These are phyloP conservation scores for Drosophila kurseongensis DNA, from an alignment of 1,140 invertebrate species.

Conservation along the genomic window DNA sequence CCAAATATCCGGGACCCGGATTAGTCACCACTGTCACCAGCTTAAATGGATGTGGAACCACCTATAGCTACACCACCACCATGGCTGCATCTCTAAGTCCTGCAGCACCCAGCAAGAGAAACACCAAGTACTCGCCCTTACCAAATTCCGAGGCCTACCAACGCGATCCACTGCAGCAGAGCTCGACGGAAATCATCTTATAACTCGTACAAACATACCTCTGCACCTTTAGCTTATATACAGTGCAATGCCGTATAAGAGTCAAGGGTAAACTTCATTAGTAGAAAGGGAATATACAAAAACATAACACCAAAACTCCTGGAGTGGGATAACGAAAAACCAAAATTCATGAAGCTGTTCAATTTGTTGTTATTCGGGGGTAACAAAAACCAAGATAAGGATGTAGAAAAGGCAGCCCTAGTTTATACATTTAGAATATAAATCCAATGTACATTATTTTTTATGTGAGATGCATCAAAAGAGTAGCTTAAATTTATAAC, in stretches of 20 bases:
- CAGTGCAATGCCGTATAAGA: constrained; percentile 25
- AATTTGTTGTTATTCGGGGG: constrained; percentile 78
- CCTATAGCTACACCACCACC: constrained; percentile 39
- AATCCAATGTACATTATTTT: constrained; percentile 53
- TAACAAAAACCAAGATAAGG: constrained; percentile 28
- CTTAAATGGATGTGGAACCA: constrained; percentile 54
- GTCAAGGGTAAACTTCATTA: constrained; percentile 23
- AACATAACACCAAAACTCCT: constrained; percentile 21
- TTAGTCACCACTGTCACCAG: constrained; percentile 61
- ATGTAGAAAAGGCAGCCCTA: constrained; percentile 29
- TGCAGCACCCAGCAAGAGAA: constrained; percentile 31
- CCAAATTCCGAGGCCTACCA: constrained; percentile 44
- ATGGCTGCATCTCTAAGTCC: constrained; percentile 18
- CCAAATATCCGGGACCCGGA: constrained; percentile 59
- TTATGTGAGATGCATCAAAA: constrained; percentile 41
- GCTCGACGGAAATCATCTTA: constrained; percentile 80
- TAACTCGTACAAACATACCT: constrained; percentile 59
- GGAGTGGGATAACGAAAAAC: constrained; percentile 15
- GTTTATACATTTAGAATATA: constrained; percentile 20
- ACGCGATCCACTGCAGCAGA: constrained; percentile 75
- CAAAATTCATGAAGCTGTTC: constrained; percentile 54
- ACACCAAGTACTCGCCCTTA: constrained; percentile 51
- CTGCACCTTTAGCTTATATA: constrained; percentile 22
- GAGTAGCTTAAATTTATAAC: constrained; percentile 30
- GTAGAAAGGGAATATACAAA: constrained; percentile 39